Conservation (phyloP, 2,113 vertebrate genomes). For the Vulpes ferrilata region DNA sequence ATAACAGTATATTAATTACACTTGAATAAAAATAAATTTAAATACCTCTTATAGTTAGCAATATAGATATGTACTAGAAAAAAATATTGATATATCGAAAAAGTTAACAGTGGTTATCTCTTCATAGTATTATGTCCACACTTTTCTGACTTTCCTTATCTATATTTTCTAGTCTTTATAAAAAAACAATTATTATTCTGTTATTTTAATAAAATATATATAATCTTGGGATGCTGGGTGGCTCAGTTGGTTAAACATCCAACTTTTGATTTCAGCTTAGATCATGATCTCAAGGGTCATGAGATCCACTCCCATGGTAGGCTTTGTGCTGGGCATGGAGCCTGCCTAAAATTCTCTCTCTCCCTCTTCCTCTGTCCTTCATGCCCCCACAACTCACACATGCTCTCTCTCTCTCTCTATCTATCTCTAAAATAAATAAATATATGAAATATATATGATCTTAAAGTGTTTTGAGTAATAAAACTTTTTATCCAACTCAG, state of each 20-base stretch:
- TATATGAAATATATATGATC: background rate
- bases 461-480: background rate
- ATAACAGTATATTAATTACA: background rate
- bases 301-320: background rate
- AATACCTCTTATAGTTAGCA: background rate
- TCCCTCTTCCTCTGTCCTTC: background rate
- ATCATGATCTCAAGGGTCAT: background rate
- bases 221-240: background rate
- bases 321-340: background rate
- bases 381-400: background rate
- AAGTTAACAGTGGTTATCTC: background rate
- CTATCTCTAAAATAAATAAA: too few relatives aligned
- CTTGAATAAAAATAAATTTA: background rate
- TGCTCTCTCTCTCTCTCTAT: background rate
- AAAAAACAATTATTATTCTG: background rate
- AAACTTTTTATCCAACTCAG: background rate
- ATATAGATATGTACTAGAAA: background rate
- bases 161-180: constrained; percentile 20
- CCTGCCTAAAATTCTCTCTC: background rate
- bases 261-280: background rate
- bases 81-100: background rate
- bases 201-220: background rate
- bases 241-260: background rate
- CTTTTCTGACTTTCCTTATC: background rate
- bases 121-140: background rate